phyloP scores from a whole-genome alignment of 2,888 invertebrate species.

The Spodoptera littoralis region DNA sequence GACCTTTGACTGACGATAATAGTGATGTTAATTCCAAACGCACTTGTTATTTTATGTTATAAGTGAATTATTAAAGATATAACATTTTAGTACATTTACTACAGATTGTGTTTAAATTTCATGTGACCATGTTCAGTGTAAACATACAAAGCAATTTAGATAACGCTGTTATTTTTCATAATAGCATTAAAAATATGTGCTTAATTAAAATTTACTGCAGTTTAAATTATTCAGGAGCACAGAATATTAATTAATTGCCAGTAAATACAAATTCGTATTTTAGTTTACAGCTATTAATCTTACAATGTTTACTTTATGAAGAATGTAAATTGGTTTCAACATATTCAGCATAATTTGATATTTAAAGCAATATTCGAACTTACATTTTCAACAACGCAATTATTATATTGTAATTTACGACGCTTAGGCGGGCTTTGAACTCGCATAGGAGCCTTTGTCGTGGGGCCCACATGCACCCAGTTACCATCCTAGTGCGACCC shows the following conservation, averaged over 20 bases:
- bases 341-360: not conserved
- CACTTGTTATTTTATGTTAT: not conserved
- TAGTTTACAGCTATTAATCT: slow-evolving; percentile 1
- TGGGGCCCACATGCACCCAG: not conserved
- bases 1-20: too few relatives aligned
- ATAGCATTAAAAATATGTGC: not conserved
- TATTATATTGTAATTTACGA: too few relatives aligned
- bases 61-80: not conserved
- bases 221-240: not conserved
- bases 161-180: too few relatives aligned
- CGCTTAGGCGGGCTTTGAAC: too few relatives aligned
- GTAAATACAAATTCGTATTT: slow-evolving; percentile 7
- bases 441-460: too few relatives aligned
- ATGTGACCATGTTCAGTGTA: too few relatives aligned
- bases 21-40: too few relatives aligned
- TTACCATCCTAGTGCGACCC: slow-evolving; percentile 25
- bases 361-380: too few relatives aligned
- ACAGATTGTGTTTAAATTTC: too few relatives aligned
- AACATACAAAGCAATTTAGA: too few relatives aligned
- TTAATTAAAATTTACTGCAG: slow-evolving; percentile 13
- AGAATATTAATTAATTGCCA: slow-evolving; percentile 8
- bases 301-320: slow-evolving; percentile 2
- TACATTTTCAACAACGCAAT: too few relatives aligned
- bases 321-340: not conserved
- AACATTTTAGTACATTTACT: too few relatives aligned